A percentile compares a stretch with the other conserved stretches of the same genome.
Evolutionary conservation across 1,140 invertebrate genomes (phyloP).

Genomic region (Cherax quadricarinatus): DNA sequence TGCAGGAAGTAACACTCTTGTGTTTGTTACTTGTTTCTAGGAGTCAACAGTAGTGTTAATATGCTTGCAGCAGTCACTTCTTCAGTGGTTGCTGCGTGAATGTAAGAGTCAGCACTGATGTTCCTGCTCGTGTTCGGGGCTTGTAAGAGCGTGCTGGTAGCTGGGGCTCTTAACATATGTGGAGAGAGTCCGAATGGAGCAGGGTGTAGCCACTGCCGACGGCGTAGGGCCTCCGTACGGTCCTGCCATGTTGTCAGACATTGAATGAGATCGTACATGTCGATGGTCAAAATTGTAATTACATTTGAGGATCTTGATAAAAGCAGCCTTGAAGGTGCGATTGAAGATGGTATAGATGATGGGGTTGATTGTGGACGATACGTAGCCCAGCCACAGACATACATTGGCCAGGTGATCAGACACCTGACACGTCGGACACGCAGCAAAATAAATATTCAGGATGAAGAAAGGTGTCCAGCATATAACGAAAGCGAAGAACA

Average conservation of each 20-base stretch:
- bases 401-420: constrained; percentile 73
- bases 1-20: too few species aligned
- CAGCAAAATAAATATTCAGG: constrained; percentile 74
- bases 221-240: constrained; percentile 30
- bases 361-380: constrained; percentile 75
- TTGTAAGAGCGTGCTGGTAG: constrained; percentile 56
- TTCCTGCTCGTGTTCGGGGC: constrained; percentile 53
- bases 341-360: constrained; percentile 76
- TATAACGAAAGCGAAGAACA: constrained; percentile 74
- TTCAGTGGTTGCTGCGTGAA: too few species aligned
- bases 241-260: constrained; percentile 67
- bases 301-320: constrained; percentile 74
- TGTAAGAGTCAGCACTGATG: constrained; percentile 55
- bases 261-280: constrained; percentile 62
- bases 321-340: constrained; percentile 74
- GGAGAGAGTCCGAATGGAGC: constrained; percentile 68
- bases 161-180: constrained; percentile 71
- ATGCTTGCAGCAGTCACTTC: neutral
- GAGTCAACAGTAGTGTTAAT: neutral
- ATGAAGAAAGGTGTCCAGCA: constrained; percentile 75
- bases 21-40: neutral
- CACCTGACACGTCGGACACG: constrained; percentile 72
- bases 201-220: constrained; percentile 57
- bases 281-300: constrained; percentile 66
- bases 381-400: constrained; percentile 75